phyloP scores from a whole-genome alignment of 2,888 invertebrate genomes.

The Theretra japonica region DNA sequence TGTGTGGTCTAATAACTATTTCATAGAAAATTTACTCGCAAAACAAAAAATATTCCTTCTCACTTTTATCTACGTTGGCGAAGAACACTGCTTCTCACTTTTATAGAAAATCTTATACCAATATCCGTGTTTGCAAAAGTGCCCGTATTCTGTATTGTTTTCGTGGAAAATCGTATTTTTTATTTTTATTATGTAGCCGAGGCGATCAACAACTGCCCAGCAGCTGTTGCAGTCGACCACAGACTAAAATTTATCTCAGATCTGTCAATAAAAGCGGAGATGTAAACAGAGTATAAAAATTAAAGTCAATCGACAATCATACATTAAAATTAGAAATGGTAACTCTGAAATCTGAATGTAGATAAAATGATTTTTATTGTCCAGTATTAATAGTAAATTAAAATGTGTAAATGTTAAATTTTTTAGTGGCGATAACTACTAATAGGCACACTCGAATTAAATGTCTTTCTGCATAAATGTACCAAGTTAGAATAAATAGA shows the following conservation, averaged over 20 bases:
- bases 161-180: background rate
- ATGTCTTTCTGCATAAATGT: no score
- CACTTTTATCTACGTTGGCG: background rate
- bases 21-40: slow-evolving; percentile 20
- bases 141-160: background rate
- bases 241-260: slow-evolving; percentile 5
- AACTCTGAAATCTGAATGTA: no score
- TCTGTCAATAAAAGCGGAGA: background rate
- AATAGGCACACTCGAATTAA: no score
- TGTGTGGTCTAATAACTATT: slow-evolving; percentile 22
- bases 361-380: no score
- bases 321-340: no score
- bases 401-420: no score
- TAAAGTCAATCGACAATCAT: no score
- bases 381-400: no score
- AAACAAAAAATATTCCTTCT: background rate
- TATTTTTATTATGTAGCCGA: slow-evolving; percentile 1
- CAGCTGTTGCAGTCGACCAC: slow-evolving; percentile 23
- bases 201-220: slow-evolving; percentile 12
- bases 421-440: no score
- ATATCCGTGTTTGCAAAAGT: background rate
- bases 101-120: background rate
- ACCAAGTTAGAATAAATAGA: no score
- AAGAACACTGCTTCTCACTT: background rate
- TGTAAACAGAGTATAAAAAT: no score